Evolutionary conservation across 2,888 invertebrate species (phyloP).

Genomic region (Eristalis pertinax): DNA sequence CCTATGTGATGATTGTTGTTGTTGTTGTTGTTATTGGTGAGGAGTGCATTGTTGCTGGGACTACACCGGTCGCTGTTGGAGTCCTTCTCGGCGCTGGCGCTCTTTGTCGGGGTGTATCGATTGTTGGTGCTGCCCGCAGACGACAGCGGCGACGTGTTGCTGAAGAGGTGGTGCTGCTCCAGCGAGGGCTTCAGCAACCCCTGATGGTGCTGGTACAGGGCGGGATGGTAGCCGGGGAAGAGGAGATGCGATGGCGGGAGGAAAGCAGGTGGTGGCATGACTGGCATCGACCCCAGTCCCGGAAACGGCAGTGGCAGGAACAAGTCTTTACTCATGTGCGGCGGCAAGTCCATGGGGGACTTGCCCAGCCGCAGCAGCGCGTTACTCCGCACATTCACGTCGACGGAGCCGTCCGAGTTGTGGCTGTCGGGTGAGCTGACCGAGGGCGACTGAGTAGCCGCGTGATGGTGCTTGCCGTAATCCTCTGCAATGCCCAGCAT

Average conservation of each 20-base stretch:
- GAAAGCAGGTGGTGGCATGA: conserved; percentile 85
- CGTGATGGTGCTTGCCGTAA: conserved; percentile 81
- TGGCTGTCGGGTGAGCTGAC: conserved; percentile 92
- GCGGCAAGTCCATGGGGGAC: conserved; percentile 75
- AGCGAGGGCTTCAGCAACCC: conserved; percentile 79
- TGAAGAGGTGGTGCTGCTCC: conserved; percentile 79
- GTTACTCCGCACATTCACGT: conserved; percentile 85
- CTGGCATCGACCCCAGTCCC: conserved; percentile 84
- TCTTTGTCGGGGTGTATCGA: conserved; percentile 76
- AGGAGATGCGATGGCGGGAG: conserved; percentile 84
- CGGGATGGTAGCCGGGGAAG: conserved; percentile 85
- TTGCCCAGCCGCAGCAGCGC: conserved; percentile 81
- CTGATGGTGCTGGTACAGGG: conserved; percentile 82
- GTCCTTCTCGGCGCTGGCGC: conserved; percentile 72
- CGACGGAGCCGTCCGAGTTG: conserved; percentile 90
- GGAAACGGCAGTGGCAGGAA: conserved; percentile 87
- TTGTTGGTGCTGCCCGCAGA: conserved; percentile 73
- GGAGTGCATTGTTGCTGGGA: conserved; percentile 71
- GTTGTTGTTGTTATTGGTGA: conserved; percentile 79
- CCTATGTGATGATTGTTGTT: conserved; percentile 77
- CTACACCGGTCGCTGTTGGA: conserved; percentile 62
- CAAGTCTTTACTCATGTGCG: conserved; percentile 83
- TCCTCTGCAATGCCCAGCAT: conserved; percentile 88
- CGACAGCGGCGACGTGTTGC: conserved; percentile 57
- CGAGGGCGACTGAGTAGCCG: conserved; percentile 85